These are phyloP conservation scores for Pherbina coryleti DNA, from an alignment of 2,888 invertebrate genomes.

Conservation along the genomic window DNA sequence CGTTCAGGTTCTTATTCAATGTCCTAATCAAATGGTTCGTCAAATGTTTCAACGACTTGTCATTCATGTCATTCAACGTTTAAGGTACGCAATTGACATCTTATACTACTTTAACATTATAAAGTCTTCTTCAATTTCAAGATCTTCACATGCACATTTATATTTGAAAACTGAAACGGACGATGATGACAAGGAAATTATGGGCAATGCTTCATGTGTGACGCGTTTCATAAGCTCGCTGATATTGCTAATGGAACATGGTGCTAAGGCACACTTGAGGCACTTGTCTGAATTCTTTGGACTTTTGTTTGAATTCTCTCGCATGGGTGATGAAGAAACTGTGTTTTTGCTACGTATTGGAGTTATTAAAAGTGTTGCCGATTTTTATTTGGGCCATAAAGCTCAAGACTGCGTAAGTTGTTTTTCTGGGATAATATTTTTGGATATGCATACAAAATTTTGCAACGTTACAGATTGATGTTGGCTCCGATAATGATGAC, in stretches of 20 bases:
- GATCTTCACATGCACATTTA: conserved; percentile 74
- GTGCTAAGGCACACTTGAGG: conserved; percentile 86
- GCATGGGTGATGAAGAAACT: conserved; percentile 95
- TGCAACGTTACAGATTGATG: conserved; percentile 61
- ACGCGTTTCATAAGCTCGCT: conserved; percentile 92
- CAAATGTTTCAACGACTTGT: conserved; percentile 97
- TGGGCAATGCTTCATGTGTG: conserved; percentile 88
- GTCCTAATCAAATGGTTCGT: conserved; percentile 96
- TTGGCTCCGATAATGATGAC: conserved; percentile 70
- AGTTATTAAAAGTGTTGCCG: conserved; percentile 90
- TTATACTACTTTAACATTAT: background rate
- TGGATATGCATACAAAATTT: background rate
- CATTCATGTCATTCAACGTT: conserved; percentile 92
- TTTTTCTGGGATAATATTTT: background rate
- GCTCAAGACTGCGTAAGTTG: conserved; percentile 76
- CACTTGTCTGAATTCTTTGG: conserved; percentile 95
- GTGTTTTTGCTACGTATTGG: conserved; percentile 88
- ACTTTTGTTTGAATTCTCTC: conserved; percentile 91
- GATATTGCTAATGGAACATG: conserved; percentile 87
- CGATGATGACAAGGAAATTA: conserved; percentile 67
- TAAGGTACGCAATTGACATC: conserved; percentile 73
- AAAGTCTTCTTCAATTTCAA: conserved; percentile 54
- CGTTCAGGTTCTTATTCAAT: conserved; percentile 92
- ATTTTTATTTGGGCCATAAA: conserved; percentile 92
- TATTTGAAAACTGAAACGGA: conserved; percentile 74